phyloP scores from a whole-genome alignment of 2,113 vertebrate species.

The Galemys pyrenaicus region DNA sequence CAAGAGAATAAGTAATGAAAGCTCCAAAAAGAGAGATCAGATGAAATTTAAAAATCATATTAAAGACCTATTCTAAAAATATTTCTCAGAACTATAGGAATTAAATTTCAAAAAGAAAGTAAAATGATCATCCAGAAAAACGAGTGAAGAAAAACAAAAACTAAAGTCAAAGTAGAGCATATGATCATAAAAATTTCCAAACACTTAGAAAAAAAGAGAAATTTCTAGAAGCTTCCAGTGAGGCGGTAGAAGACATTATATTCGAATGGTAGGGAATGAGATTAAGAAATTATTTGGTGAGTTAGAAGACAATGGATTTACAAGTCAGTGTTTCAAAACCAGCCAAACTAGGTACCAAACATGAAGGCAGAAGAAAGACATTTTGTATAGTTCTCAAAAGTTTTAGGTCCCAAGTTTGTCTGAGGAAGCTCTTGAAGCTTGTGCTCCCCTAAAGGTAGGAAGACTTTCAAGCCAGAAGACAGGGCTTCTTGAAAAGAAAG shows the following conservation, averaged over 20 bases:
- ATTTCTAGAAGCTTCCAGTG: background rate
- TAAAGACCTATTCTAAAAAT: constrained; percentile 12
- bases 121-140: background rate
- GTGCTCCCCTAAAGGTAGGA: background rate
- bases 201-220: background rate
- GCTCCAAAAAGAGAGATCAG: background rate
- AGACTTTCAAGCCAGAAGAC: background rate
- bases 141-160: background rate
- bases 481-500: background rate
- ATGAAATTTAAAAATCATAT: constrained; percentile 1
- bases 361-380: background rate
- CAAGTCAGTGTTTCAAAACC: background rate
- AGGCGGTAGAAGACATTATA: background rate
- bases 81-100: background rate
- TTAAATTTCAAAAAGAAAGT: background rate
- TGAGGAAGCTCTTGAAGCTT: background rate
- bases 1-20: background rate
- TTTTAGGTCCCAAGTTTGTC: background rate
- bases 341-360: background rate
- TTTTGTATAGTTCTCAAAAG: background rate
- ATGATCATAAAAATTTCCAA: background rate
- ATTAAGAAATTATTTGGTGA: background rate
- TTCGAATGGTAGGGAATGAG: background rate
- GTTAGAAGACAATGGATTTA: background rate
- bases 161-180: background rate